Conservation (phyloP, 2,888 invertebrate species). For the Oscheius onirici region DNA sequence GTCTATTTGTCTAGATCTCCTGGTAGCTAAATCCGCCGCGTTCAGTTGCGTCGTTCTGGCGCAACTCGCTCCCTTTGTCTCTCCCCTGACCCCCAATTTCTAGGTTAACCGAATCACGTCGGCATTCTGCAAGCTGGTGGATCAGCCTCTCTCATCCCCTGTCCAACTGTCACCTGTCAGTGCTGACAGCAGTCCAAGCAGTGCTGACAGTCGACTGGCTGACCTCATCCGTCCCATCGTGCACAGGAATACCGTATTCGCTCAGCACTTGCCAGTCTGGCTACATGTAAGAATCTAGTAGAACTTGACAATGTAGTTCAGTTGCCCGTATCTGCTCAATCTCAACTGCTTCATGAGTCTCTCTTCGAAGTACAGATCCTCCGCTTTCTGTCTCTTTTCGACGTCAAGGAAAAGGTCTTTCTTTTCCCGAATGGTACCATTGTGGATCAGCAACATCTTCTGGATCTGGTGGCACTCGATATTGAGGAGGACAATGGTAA, state of each 20-base stretch:
- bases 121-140: constrained; percentile 29
- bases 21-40: background rate
- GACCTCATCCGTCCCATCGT: constrained; percentile 30
- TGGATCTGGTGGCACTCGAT: constrained; percentile 29
- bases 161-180: background rate
- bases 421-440: background rate
- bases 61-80: constrained; percentile 6
- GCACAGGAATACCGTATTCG: constrained; percentile 18
- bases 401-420: constrained; percentile 33
- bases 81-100: background rate
- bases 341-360: constrained; percentile 21
- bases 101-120: constrained; percentile 30
- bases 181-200: background rate
- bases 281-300: constrained; percentile 4
- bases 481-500: constrained; percentile 27
- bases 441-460: constrained; percentile 27
- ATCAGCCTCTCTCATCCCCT: background rate
- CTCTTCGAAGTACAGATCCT: constrained; percentile 40
- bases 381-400: constrained; percentile 34
- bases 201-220: constrained; percentile 23
- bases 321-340: constrained; percentile 24
- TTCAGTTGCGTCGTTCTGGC: constrained; percentile 20
- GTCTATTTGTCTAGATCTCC: constrained; percentile 11
- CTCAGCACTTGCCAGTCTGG: constrained; percentile 24
- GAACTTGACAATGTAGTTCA: background rate